These are phyloP conservation scores for Lordiphosa mommai DNA, from an alignment of 1,140 invertebrate species.

Conservation along the genomic window DNA sequence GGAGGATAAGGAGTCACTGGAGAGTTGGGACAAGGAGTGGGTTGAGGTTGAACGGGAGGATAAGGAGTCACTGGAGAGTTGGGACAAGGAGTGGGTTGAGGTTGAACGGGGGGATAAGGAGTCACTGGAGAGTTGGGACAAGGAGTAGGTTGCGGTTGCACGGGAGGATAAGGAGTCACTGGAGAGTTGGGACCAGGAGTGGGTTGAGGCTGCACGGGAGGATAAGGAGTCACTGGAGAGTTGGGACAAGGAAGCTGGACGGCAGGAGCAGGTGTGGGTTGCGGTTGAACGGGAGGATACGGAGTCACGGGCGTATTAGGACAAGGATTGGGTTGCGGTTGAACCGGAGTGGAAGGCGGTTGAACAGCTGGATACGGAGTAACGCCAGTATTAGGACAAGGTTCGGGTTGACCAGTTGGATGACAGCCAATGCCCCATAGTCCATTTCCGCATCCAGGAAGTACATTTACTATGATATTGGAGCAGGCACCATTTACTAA, in stretches of 20 bases:
- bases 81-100: background rate
- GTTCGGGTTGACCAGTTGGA: background rate
- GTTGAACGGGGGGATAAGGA: background rate
- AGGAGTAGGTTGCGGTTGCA: background rate
- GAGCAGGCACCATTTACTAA: constrained; percentile 9
- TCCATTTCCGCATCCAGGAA: background rate
- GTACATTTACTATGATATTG: constrained; percentile 12
- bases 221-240: background rate
- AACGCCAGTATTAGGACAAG: constrained; percentile 4
- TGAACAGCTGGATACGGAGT: constrained; percentile 1
- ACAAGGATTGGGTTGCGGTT: constrained; percentile 1
- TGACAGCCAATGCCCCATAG: background rate
- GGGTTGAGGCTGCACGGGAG: background rate
- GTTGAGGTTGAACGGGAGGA: background rate
- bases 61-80: background rate
- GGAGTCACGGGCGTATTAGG: background rate
- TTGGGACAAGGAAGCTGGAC: background rate
- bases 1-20: background rate
- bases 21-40: background rate
- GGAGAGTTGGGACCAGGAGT: constrained; percentile 9
- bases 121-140: background rate
- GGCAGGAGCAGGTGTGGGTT: constrained; percentile 1
- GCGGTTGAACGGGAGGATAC: background rate
- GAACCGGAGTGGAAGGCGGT: constrained; percentile 1
- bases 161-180: background rate